Evolutionary conservation across 2,797 vertebrate genomes (phyloP).

Genomic region (Paedocypris micromegethes): DNA sequence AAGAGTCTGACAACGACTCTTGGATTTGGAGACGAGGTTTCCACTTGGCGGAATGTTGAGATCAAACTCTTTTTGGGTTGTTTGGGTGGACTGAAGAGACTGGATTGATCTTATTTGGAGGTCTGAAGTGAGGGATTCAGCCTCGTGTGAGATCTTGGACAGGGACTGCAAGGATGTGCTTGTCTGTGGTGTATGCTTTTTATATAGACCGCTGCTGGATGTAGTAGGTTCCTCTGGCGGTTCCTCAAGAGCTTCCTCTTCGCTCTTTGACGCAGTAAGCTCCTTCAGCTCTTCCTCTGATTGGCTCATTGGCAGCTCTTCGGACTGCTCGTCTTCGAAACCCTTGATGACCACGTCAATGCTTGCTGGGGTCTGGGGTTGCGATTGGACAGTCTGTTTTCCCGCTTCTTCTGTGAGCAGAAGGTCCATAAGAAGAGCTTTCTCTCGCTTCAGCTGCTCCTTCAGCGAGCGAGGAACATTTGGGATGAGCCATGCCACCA

Average conservation of each 20-base stretch:
- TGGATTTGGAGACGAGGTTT: conserved; percentile 54
- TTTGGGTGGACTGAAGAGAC: conserved; percentile 50
- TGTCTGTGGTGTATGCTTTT: conserved; percentile 3
- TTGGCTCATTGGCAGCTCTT: conserved; percentile 38
- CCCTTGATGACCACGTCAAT: conserved; percentile 27
- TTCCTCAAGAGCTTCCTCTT: conserved; percentile 43
- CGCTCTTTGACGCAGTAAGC: conserved; percentile 36
- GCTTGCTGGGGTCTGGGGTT: neutral
- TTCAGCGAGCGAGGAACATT: conserved; percentile 91
- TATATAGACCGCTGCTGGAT: conserved; percentile 31
- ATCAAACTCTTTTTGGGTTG: conserved; percentile 33
- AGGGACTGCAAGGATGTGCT: conserved; percentile 29
- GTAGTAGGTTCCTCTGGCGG: conserved; percentile 29
- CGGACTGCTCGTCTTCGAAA: conserved; percentile 29
- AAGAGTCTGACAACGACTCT: conserved; percentile 65
- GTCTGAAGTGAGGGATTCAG: conserved; percentile 15
- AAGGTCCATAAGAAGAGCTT: conserved; percentile 83
- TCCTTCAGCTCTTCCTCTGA: conserved; percentile 42
- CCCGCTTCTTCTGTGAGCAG: conserved; percentile 63
- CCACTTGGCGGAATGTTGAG: conserved; percentile 59
- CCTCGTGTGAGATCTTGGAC: conserved; percentile 7
- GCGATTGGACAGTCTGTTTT: conserved; percentile 17
- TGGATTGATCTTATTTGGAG: conserved; percentile 15
- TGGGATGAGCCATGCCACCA: conserved; percentile 95
- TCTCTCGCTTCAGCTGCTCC: conserved; percentile 91